phyloP scores from a whole-genome alignment of 23 tunicate genomes.

The Phallusia fumigata region DNA sequence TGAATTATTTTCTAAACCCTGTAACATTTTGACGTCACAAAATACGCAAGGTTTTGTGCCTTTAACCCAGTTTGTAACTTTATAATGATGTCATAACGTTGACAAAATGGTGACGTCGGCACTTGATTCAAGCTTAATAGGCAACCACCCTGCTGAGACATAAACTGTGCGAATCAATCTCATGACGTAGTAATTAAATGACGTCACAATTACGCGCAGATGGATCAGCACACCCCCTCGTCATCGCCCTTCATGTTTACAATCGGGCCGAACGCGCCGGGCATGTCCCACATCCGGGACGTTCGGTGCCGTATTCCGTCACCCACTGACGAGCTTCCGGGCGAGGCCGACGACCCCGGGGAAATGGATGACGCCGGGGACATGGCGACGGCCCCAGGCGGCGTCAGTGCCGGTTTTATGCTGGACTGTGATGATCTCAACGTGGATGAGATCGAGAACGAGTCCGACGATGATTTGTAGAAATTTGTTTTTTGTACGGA shows the following conservation, averaged over 20 bases:
- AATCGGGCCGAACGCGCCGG: constrained; percentile 1
- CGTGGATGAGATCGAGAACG: constrained; percentile 64
- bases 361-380: constrained; percentile 22
- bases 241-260: constrained; percentile 16
- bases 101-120: too few relatives aligned
- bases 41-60: too few relatives aligned
- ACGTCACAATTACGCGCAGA: background rate
- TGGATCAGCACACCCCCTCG: constrained; percentile 1
- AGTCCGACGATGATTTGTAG: constrained; percentile 7
- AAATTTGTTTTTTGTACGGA: background rate
- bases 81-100: too few relatives aligned
- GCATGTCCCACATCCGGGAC: constrained; percentile 8
- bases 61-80: too few relatives aligned
- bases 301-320: constrained; percentile 36
- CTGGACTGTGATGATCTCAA: constrained; percentile 56
- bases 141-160: too few relatives aligned
- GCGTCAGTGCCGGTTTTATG: constrained; percentile 26
- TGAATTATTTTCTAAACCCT: too few relatives aligned
- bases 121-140: too few relatives aligned
- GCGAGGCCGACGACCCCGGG: constrained; percentile 33
- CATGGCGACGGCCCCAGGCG: constrained; percentile 21
- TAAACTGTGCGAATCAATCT: background rate
- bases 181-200: background rate
- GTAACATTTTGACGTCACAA: too few relatives aligned
- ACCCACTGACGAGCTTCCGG: constrained; percentile 31